These are phyloP conservation scores for Dendrolimus houi DNA, from an alignment of 2,888 invertebrate species.

Conservation along the genomic window DNA sequence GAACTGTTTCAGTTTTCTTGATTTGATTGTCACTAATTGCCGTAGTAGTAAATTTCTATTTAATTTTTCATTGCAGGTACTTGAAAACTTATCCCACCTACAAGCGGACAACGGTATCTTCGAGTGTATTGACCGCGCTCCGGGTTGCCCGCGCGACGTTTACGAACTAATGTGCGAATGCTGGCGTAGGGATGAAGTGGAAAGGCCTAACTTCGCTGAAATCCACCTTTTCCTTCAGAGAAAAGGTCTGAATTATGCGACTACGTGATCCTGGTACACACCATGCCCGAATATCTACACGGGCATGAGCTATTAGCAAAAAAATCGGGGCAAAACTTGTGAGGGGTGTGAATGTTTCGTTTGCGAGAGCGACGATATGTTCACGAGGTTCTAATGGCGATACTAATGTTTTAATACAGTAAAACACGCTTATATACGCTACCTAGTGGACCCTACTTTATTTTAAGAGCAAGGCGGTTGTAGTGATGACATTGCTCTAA, in stretches of 20 bases:
- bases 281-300: conserved; percentile 18
- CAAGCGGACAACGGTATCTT: conserved; percentile 78
- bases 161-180: conserved; percentile 91
- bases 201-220: conserved; percentile 87
- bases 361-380: conserved; percentile 6
- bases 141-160: conserved; percentile 85
- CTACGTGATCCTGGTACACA: conserved; percentile 42
- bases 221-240: conserved; percentile 88
- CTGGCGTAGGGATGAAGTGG: conserved; percentile 85
- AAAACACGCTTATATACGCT: too few species aligned
- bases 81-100: conserved; percentile 86
- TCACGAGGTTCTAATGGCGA: conserved; percentile 20
- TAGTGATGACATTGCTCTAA: too few species aligned
- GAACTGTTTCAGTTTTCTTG: too few species aligned
- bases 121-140: conserved; percentile 80
- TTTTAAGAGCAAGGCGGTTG: too few species aligned
- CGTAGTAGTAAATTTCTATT: too few species aligned
- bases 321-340: conserved; percentile 21
- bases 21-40: too few species aligned
- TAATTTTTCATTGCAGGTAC: conserved; percentile 67
- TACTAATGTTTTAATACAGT: neutral
- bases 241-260: conserved; percentile 29
- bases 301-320: conserved; percentile 24
- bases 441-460: too few species aligned
- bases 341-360: conserved; percentile 8